Evolutionary conservation across 1,140 invertebrate species (phyloP).

Genomic region (Magallana ariakensis): DNA sequence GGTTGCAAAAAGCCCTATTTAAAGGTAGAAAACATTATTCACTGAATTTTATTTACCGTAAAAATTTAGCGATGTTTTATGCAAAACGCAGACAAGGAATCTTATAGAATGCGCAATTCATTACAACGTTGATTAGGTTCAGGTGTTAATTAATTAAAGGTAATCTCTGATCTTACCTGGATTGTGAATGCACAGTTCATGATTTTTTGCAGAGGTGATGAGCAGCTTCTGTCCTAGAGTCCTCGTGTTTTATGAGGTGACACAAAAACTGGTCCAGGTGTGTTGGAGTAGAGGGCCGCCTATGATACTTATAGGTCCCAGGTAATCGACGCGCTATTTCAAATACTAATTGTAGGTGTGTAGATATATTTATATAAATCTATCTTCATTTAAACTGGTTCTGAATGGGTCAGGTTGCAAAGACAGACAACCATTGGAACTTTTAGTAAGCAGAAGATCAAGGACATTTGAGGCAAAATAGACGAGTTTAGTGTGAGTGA

Average conservation of each 20-base stretch:
- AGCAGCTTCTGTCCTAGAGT: not conserved
- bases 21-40: not conserved
- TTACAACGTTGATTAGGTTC: not conserved
- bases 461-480: not conserved
- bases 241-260: not conserved
- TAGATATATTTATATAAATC: not conserved
- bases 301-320: not conserved
- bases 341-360: not conserved
- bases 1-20: not conserved
- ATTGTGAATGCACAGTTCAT: slow-evolving; percentile 2
- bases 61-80: not conserved
- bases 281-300: not conserved
- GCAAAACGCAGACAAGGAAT: not conserved
- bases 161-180: not conserved
- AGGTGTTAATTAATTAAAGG: not conserved
- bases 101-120: not conserved
- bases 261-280: slow-evolving; percentile 12
- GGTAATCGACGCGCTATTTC: slow-evolving; percentile 5
- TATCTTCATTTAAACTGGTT: not conserved
- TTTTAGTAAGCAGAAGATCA: not conserved
- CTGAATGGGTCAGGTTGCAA: not conserved
- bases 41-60: slow-evolving; percentile 5
- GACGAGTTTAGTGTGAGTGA: not conserved
- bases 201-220: not conserved
- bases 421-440: not conserved